A percentile compares a stretch with the other conserved stretches of the same genome.
These are phyloP conservation scores for Nomada goodeniana DNA, from an alignment of 2,888 invertebrate species.

Conservation along the genomic window DNA sequence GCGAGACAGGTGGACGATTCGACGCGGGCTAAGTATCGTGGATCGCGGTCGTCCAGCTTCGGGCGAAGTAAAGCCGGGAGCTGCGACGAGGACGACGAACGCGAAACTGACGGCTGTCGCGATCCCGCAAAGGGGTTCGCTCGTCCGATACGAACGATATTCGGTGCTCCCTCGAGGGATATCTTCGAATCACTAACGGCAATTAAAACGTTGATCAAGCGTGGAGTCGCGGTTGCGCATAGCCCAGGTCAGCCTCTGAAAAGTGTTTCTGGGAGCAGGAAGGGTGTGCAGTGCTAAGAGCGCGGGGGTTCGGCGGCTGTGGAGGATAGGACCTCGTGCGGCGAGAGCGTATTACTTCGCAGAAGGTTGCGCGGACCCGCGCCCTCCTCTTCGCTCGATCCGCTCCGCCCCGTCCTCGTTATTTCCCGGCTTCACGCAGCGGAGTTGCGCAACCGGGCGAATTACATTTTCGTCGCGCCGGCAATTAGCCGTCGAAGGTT, in stretches of 20 bases:
- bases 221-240: constrained; percentile 54
- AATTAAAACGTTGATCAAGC: constrained; percentile 75
- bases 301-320: not conserved
- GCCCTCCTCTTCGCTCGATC: constrained; percentile 63
- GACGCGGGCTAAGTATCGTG: not conserved
- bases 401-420: constrained; percentile 36
- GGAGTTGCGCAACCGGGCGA: too few relatives aligned
- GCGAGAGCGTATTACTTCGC: constrained; percentile 82
- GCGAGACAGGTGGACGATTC: not conserved
- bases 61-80: too few relatives aligned
- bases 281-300: constrained; percentile 63
- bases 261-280: constrained; percentile 63
- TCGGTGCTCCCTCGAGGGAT: constrained; percentile 57
- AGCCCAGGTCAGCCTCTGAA: constrained; percentile 62
- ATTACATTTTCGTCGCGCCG: too few relatives aligned
- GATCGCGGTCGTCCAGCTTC: too few relatives aligned
- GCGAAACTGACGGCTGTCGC: constrained; percentile 50
- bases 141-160: not conserved
- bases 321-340: constrained; percentile 76
- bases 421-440: not conserved
- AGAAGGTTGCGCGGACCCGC: constrained; percentile 76
- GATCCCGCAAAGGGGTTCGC: constrained; percentile 32
- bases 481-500: too few relatives aligned
- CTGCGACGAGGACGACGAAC: constrained; percentile 28
- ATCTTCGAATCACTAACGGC: constrained; percentile 76